Evolutionary conservation across 2,888 invertebrate genomes (phyloP).

Genomic region (Scaptomyza tumidula): DNA sequence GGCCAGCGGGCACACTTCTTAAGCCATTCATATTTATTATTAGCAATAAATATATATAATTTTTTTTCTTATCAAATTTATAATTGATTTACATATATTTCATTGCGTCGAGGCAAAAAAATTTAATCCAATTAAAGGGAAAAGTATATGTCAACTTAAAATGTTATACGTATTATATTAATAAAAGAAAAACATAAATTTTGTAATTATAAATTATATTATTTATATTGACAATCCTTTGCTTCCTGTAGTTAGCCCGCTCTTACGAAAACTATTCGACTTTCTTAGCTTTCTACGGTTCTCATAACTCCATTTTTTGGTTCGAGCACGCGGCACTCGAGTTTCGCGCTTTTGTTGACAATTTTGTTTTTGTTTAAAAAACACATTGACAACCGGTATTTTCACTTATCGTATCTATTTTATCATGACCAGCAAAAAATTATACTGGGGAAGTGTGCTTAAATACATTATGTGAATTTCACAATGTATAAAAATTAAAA

Average conservation of each 20-base stretch:
- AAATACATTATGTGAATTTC: conserved; percentile 19
- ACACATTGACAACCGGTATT: conserved; percentile 3
- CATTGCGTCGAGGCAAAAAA: not conserved
- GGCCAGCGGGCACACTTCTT: not conserved
- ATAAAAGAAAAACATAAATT: too few species aligned
- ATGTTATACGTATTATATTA: too few species aligned
- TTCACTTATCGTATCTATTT: conserved; percentile 22
- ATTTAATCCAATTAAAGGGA: not conserved
- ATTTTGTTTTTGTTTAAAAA: conserved; percentile 9
- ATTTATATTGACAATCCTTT: not conserved
- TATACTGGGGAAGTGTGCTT: conserved; percentile 3
- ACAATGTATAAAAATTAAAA: conserved; percentile 17
- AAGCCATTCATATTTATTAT: not conserved
- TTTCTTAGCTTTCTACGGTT: too few species aligned
- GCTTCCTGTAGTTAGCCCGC: not conserved
- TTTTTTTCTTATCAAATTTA: conserved; percentile 6
- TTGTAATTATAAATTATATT: too few species aligned
- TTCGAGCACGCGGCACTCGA: conserved; percentile 12
- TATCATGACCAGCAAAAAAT: conserved; percentile 37
- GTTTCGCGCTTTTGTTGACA: conserved; percentile 7
- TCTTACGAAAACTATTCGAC: not conserved
- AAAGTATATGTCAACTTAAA: too few species aligned
- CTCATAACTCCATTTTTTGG: not conserved
- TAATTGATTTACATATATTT: conserved; percentile 3
- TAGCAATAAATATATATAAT: conserved; percentile 3